Evolutionary conservation across 1,140 invertebrate species (phyloP).

Genomic region (Bombus sylvicola): DNA sequence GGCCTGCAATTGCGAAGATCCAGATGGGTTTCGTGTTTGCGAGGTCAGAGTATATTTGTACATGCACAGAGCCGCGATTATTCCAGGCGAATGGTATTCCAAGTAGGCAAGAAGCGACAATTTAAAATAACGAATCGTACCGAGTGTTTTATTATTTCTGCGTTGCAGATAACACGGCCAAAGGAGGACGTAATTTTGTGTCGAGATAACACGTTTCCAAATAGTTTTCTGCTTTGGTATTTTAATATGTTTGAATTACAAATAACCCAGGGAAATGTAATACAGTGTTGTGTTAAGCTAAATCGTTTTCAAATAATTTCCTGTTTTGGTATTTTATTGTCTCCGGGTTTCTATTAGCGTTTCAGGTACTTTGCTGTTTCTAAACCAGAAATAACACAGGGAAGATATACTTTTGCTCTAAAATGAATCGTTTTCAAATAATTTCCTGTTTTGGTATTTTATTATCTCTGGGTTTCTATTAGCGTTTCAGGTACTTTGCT

Average conservation of each 20-base stretch:
- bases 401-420: accelerated
- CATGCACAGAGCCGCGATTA: too few species aligned
- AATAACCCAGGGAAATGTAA: too few species aligned
- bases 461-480: accelerated
- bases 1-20: not conserved
- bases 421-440: not conserved
- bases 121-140: not conserved
- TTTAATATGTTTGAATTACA: not conserved
- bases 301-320: not conserved
- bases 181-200: too few species aligned
- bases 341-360: too few species aligned
- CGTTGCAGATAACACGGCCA: not conserved
- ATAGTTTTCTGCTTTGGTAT: too few species aligned
- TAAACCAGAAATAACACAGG: too few species aligned
- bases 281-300: too few species aligned
- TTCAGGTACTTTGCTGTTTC: too few species aligned
- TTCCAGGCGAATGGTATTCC: too few species aligned
- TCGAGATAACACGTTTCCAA: not conserved
- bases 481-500: too few species aligned
- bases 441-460: accelerated
- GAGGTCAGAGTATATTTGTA: not conserved
- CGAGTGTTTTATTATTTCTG: not conserved
- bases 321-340: accelerated
- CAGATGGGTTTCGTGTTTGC: not conserved
- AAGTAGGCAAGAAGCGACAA: too few species aligned